phyloP scores from a whole-genome alignment of 2,113 vertebrate genomes.

The Neomonachus schauinslandi region DNA sequence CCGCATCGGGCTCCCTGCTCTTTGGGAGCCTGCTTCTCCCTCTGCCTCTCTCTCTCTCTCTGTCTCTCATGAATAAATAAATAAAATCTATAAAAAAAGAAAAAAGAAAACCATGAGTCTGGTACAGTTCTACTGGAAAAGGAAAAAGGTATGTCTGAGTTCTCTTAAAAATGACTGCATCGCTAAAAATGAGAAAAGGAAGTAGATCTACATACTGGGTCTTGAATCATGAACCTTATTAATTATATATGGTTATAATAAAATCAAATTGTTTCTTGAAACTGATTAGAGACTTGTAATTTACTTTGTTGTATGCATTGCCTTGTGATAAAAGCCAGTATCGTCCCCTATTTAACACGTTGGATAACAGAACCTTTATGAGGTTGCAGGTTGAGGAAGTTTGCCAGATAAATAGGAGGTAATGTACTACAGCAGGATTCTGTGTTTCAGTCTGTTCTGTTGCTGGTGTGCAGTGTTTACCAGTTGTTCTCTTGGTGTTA shows the following conservation, averaged over 20 bases:
- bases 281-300: background rate
- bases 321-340: background rate
- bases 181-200: slow-evolving; percentile 11
- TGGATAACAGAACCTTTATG: background rate
- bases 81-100: too few species aligned
- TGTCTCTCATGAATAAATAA: too few species aligned
- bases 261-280: slow-evolving; percentile 33
- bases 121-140: background rate
- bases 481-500: background rate
- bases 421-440: background rate
- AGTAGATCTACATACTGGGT: background rate
- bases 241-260: background rate
- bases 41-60: too few species aligned
- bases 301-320: background rate
- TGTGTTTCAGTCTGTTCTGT: background rate
- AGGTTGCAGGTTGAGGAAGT: background rate
- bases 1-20: too few species aligned
- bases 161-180: background rate
- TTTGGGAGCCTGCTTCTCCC: too few species aligned
- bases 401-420: background rate
- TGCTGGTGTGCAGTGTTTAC: background rate
- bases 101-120: background rate
- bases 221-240: background rate
- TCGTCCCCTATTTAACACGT: background rate
- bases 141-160: background rate